phyloP scores from a whole-genome alignment of 2,888 invertebrate species.

The Leucozona laternaria region DNA sequence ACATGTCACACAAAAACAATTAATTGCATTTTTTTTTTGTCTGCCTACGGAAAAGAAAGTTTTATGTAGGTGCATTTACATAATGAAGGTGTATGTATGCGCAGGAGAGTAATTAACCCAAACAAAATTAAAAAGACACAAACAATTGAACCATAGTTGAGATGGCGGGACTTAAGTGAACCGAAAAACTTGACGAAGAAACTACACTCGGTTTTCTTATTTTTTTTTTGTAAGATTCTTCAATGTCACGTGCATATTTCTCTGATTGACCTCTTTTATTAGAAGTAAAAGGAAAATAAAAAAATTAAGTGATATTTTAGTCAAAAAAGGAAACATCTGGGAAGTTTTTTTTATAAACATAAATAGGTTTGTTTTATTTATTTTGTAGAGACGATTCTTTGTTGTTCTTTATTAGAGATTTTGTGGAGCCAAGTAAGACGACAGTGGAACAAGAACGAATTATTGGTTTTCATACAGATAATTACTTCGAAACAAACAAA shows the following conservation, averaged over 20 bases:
- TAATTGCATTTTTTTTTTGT: not conserved
- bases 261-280: not conserved
- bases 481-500: no score
- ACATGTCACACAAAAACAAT: conserved; percentile 10
- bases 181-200: not conserved
- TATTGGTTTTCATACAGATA: no score
- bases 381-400: not conserved
- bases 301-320: not conserved
- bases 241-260: not conserved
- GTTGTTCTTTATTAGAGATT: no score
- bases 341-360: no score
- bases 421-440: no score
- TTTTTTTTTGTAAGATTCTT: not conserved
- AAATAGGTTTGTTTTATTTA: not conserved
- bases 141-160: not conserved
- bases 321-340: not conserved
- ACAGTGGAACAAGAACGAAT: not conserved
- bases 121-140: not conserved
- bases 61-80: not conserved
- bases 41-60: not conserved
- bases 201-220: not conserved
- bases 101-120: not conserved
- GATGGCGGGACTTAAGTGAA: not conserved
- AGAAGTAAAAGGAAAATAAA: not conserved
- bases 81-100: not conserved